Evolutionary conservation across 2,888 invertebrate species (phyloP).

Genomic region (Octodonta nipae): DNA sequence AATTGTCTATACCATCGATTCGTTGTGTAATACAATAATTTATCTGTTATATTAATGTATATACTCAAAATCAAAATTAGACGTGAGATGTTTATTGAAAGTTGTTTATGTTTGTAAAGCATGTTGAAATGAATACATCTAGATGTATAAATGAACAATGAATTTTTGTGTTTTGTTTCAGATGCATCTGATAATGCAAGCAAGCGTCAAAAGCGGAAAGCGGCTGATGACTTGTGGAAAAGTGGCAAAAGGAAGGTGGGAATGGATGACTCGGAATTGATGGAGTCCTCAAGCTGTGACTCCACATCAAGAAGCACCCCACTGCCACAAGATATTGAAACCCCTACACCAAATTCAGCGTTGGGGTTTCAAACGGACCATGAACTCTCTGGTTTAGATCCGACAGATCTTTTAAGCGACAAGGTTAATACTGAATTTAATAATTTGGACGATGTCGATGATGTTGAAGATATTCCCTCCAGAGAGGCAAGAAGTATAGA

Average conservation of each 20-base stretch:
- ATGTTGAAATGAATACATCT: too few species aligned
- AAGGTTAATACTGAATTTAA: conserved; percentile 45
- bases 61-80: too few species aligned
- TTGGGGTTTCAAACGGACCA: conserved; percentile 49
- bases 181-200: conserved; percentile 13
- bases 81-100: too few species aligned
- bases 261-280: conserved; percentile 43
- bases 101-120: too few species aligned
- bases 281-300: conserved; percentile 51
- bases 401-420: conserved; percentile 43
- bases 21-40: too few species aligned
- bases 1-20: too few species aligned
- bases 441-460: conserved; percentile 43
- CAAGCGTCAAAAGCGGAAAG: conserved; percentile 20
- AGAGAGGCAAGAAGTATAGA: conserved; percentile 29
- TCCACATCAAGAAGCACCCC: conserved; percentile 47
- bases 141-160: too few species aligned
- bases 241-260: conserved; percentile 42
- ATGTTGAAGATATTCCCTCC: conserved; percentile 27
- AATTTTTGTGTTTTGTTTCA: conserved; percentile 8
- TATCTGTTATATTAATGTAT: too few species aligned
- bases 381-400: conserved; percentile 50
- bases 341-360: conserved; percentile 39
- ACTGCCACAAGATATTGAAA: conserved; percentile 38
- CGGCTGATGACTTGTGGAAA: conserved; percentile 23